Conservation (phyloP, 2,113 vertebrate species). For the Indicator maculatus region DNA sequence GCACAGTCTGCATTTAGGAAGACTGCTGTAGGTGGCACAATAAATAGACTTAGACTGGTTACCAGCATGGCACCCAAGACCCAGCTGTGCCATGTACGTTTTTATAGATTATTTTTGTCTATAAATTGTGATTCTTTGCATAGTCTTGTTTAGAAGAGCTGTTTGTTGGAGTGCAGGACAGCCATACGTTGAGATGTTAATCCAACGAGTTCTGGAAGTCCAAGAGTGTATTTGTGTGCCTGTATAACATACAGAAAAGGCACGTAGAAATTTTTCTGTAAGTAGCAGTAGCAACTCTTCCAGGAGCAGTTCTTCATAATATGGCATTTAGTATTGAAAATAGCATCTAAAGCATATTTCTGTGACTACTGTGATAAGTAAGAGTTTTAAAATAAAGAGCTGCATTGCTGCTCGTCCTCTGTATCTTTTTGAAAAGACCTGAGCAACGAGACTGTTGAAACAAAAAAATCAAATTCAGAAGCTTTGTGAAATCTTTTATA, state of each 20-base stretch:
- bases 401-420: not conserved
- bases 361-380: not conserved
- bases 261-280: not conserved
- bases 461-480: not conserved
- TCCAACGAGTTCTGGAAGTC: not conserved
- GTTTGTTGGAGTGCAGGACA: not conserved
- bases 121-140: not conserved
- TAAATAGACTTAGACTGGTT: not conserved
- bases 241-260: not conserved
- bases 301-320: not conserved
- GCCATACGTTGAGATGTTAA: not conserved
- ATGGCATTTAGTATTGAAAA: not conserved
- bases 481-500: not conserved
- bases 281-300: not conserved
- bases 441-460: not conserved
- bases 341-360: not conserved
- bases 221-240: not conserved
- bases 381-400: not conserved
- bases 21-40: not conserved
- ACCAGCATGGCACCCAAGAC: not conserved
- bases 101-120: not conserved
- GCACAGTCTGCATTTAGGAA: not conserved
- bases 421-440: not conserved
- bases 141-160: not conserved
- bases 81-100: not conserved